A percentile compares a stretch with the other conserved stretches of the same genome.
Conservation (phyloP, 2,888 invertebrate genomes). For the Cepaea hortensis region DNA sequence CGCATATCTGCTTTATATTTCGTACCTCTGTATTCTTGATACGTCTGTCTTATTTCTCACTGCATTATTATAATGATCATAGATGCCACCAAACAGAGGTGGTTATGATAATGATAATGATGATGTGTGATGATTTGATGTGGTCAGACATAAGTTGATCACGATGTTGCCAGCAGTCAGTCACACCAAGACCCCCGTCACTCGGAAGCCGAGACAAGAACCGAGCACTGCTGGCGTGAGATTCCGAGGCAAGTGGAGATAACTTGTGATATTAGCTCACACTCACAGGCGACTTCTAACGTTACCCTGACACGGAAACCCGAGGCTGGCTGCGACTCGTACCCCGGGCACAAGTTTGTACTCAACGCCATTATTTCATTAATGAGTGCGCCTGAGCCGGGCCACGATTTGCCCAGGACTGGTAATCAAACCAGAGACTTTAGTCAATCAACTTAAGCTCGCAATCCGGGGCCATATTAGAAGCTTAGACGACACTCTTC, state of each 20-base stretch:
- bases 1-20: too few species aligned
- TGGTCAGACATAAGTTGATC: too few species aligned
- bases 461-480: conserved; percentile 34
- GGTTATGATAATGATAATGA: too few species aligned
- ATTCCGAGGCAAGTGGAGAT: background rate
- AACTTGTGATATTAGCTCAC: background rate
- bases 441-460: conserved; percentile 34
- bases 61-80: too few species aligned
- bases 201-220: too few species aligned
- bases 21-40: too few species aligned
- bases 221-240: too few species aligned
- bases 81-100: too few species aligned
- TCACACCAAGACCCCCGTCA: too few species aligned
- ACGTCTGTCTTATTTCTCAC: too few species aligned
- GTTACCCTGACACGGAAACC: background rate
- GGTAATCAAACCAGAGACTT: conserved; percentile 47
- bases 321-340: background rate
- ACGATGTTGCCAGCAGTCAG: too few species aligned
- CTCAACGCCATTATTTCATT: conserved; percentile 43
- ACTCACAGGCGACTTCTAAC: background rate
- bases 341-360: conserved; percentile 18
- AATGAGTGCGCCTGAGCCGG: conserved; percentile 34
- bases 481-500: background rate
- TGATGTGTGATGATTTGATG: too few species aligned
- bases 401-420: conserved; percentile 42